Base-by-base conservation (phyloP, 2,797 vertebrate species). In the Rachycentron canadum region DNA sequence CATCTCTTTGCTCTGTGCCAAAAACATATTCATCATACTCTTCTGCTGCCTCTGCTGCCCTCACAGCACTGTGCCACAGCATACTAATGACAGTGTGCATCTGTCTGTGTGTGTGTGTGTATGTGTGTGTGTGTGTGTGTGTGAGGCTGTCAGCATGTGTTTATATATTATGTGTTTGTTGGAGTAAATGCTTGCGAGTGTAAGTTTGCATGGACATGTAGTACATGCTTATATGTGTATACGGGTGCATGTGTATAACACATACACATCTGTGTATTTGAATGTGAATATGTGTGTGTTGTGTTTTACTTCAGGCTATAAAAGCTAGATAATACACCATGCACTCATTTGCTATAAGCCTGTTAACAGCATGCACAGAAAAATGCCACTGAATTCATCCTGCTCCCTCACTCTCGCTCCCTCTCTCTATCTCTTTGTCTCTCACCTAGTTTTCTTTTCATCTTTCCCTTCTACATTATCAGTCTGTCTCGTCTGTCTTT, bases 1-100 rank as follows among this genome's bases (percentile, higher is more conserved):
- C 12, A 36, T 89, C 86, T 89, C 88, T 88, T 89, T 87, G 80
- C 90, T 90, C 90, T 78, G 84, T 90, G 89, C 88, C 92, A 92
- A 91, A 93, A 93, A 92, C 88, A 92, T 92, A 93, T 94, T 94
- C 90, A 93, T 94, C 91, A 93, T 91, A 83, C 88, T 91, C 90
- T 83, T 91, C 85, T 85, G 90, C 92, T 93, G 92, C 89, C 88
- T 91, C 85, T 85, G 90, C 92, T 93, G 92, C 89, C 88, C 85
- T 91, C 87, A 76, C 87, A 90, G 89, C 76, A 67, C 82, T 85
- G 86, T 85, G 88, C 83, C 81, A 83, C 88, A 86, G 92, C 88
- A 90, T 92, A 93, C 91, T 90, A 93, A 92, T 91, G 87, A 91
- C 82, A 69, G 58, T 78, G 80, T 89, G 84, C 64, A 41, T 79